Evolutionary conservation across 1,140 invertebrate species (phyloP), one percentile per base, ranked within the genome.

Genomic region (Zaprionus kolodkinae): DNA sequence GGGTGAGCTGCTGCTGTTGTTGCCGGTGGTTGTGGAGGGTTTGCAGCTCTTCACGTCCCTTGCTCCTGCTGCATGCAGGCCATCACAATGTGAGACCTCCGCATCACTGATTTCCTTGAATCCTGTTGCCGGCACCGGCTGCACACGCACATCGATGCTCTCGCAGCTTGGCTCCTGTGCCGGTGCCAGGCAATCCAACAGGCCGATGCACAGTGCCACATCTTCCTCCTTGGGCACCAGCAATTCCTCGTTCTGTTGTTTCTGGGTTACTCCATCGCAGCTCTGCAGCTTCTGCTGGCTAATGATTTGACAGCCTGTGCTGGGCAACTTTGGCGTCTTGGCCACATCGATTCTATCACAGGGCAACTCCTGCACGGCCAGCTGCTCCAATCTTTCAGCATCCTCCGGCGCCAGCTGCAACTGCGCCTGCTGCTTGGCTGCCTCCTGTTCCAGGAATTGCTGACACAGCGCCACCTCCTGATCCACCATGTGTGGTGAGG

Each of bases 321-420:
- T 77, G 40, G 85, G 89, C 30, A 80, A 30, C 12, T 71, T 75
- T 11, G 87, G 91, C n/a, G 67, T 33, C 17, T 80, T 77, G 52
- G 56, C 56, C 61, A 78, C 75, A 79, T 92, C 86, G 15, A 92
- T 78, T 72, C 69, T 92, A 77, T 92, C 74, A 78, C 91, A 92
- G 30, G 69, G 71, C 60, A 55, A 10, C 57, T 92, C 91, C 50
- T 79, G 52, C 25, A 92, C 75, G 12, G 79, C 77, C n/a, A 76
- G 35, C 52, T 80, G 62, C 35, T 90, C 81, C 48, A 89, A 21
- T 12, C 52, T 63, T n/a, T 67, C 35, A 5, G 56, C 71, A 71
- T 91, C 83, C 35, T 81, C 88, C 3, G 52, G 54, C 2, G 78
- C 36, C 56, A 91, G 15, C 11, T 66, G 35, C 7, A 83, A 25